phyloP scores from a whole-genome alignment of 2,797 vertebrate species.

The Diglossa cyanea region DNA sequence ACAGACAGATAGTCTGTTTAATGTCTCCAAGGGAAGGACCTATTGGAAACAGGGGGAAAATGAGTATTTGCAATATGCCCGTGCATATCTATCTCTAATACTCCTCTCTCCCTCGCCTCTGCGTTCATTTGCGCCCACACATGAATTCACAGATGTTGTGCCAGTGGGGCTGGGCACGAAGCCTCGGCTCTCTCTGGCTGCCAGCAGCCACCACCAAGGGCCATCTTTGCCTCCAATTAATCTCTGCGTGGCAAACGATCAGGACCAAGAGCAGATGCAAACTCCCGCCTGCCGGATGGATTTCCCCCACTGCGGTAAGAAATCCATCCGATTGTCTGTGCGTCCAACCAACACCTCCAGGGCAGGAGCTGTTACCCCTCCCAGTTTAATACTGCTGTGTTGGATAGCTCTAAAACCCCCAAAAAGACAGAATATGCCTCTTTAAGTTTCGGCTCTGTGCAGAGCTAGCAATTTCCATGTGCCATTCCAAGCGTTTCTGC shows the following conservation, averaged over 20 bases:
- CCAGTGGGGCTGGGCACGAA: background rate
- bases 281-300: background rate
- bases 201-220: background rate
- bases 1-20: background rate
- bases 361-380: accelerated
- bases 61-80: background rate
- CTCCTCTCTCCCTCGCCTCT: background rate
- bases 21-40: background rate
- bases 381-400: accelerated
- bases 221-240: background rate
- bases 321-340: background rate
- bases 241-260: background rate
- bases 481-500: background rate
- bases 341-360: background rate
- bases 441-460: background rate
- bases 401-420: background rate
- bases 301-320: background rate
- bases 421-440: accelerated
- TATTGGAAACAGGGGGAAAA: background rate
- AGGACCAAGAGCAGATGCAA: background rate
- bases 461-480: background rate
- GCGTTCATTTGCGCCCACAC: background rate
- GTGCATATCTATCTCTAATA: background rate
- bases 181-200: background rate
- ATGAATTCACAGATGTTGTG: background rate